Evolutionary conservation across 2,888 invertebrate species (phyloP), one percentile per base, ranked within the genome.

Genomic region (Aporophyla nigra): DNA sequence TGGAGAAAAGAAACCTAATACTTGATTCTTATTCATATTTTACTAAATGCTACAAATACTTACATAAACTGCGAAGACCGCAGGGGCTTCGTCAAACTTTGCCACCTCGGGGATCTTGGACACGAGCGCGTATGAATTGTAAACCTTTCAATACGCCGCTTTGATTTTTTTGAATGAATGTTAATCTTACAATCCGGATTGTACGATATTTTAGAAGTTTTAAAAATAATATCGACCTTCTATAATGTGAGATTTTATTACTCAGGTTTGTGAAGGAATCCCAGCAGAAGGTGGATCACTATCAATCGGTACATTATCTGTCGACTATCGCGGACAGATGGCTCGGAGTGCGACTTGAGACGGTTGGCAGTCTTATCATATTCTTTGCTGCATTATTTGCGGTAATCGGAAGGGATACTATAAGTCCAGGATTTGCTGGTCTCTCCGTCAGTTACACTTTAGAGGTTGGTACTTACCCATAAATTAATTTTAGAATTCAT

Each of bases 311-410:
- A 94, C 99, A 98, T 94, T 99, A 98, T 96, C 99, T 99, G 0
- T 98, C 98, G 91, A 98, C 99, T 83, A 98, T 99, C 88, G 98
- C 99, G 12, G 99, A 99, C 96, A 98, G 99, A 91, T 99, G 99
- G 99, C 96, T 99, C 85, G 99, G 99, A 6, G 97, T 99, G 56
- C 97, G 99, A 40, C 96, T 99, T 79, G 99, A 99, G 96, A 98
- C 99, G 97, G 98, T 99, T 74, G 99, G 99, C 85, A 99, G 99
- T 96, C 96, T 98, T 82, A 99, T 99, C 84, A 99, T 99, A 85
- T 98, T 99, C 92, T 99, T 99, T 93, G 98, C 99, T 16, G 98
- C 99, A 0, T 93, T 99, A 74, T 99, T 99, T 94, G 98, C 99
- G 54, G 99, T 99, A 1, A 94, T 99, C 70, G 97, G 97, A 74